phyloP scores from a whole-genome alignment of 2,888 invertebrate species.

The Parnassius mnemosyne region DNA sequence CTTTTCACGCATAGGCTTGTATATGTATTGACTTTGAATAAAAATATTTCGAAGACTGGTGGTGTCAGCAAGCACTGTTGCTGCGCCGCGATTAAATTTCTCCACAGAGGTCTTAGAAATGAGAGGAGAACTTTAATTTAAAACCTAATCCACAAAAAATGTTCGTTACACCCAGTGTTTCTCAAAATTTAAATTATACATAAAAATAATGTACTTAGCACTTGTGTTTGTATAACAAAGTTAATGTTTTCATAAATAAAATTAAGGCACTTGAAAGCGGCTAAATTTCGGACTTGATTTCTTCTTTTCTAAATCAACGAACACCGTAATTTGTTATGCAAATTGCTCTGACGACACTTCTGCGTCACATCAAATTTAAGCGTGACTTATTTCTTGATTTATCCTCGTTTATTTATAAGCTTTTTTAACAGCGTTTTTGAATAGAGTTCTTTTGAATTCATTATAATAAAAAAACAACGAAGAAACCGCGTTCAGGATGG shows the following conservation, averaged over 20 bases:
- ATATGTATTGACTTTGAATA: no score
- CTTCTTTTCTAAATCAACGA: conserved; percentile 38
- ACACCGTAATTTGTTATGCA: conserved; percentile 40
- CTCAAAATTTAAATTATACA: conserved; percentile 11
- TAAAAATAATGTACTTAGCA: conserved; percentile 22
- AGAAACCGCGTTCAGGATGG: conserved; percentile 5
- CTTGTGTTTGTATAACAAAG: conserved; percentile 26
- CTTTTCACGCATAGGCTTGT: no score
- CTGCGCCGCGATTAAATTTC: no score
- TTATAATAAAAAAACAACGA: conserved; percentile 24
- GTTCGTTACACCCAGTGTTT: neutral
- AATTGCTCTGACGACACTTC: conserved; percentile 37
- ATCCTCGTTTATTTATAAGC: conserved; percentile 27
- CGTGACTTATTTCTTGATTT: conserved; percentile 33
- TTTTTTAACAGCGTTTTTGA: conserved; percentile 15
- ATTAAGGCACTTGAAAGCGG: conserved; percentile 33
- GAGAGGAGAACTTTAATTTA: no score
- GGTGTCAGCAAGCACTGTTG: no score
- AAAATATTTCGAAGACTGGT: no score
- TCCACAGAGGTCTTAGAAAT: no score
- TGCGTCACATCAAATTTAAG: conserved; percentile 37
- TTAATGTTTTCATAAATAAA: conserved; percentile 38
- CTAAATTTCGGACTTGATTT: conserved; percentile 31
- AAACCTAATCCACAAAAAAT: neutral
- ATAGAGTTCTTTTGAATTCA: conserved; percentile 20